Evolutionary conservation across 1,140 invertebrate species (phyloP).

Genomic region (Lepidurus couesii): DNA sequence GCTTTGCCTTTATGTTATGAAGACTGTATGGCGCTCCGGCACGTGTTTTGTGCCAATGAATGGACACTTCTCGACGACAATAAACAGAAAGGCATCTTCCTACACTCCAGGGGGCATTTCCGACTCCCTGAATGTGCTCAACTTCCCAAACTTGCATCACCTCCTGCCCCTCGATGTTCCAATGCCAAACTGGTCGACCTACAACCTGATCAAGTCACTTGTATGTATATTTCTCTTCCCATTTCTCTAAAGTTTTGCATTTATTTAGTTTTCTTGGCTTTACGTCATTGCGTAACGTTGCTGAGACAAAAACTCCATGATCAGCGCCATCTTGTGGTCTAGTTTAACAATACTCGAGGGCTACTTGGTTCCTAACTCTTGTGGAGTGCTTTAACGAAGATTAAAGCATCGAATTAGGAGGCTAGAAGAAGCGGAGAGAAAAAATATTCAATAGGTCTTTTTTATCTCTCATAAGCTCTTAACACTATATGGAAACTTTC

Average conservation of each 20-base stretch:
- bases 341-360: too few relatives aligned
- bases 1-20: slow-evolving; percentile 76
- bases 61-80: slow-evolving; percentile 87
- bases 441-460: too few relatives aligned
- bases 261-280: slow-evolving; percentile 33
- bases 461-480: too few relatives aligned
- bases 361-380: too few relatives aligned
- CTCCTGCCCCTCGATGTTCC: slow-evolving; percentile 39
- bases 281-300: slow-evolving; percentile 40
- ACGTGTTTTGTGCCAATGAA: slow-evolving; percentile 86
- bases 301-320: too few relatives aligned
- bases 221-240: slow-evolving; percentile 48
- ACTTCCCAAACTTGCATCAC: slow-evolving; percentile 58
- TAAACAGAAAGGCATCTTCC: slow-evolving; percentile 66
- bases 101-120: slow-evolving; percentile 79
- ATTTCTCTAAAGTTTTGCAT: slow-evolving; percentile 37
- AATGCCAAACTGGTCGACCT: slow-evolving; percentile 65
- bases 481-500: too few relatives aligned
- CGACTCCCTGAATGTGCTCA: slow-evolving; percentile 74
- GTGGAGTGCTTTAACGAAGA: too few relatives aligned
- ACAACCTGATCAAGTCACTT: slow-evolving; percentile 73
- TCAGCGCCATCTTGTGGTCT: too few relatives aligned
- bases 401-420: too few relatives aligned
- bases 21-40: slow-evolving; percentile 78
- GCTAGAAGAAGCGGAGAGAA: too few relatives aligned